Base-by-base conservation (phyloP, 2,113 vertebrate genomes). In the Pungitius pungitius region DNA sequence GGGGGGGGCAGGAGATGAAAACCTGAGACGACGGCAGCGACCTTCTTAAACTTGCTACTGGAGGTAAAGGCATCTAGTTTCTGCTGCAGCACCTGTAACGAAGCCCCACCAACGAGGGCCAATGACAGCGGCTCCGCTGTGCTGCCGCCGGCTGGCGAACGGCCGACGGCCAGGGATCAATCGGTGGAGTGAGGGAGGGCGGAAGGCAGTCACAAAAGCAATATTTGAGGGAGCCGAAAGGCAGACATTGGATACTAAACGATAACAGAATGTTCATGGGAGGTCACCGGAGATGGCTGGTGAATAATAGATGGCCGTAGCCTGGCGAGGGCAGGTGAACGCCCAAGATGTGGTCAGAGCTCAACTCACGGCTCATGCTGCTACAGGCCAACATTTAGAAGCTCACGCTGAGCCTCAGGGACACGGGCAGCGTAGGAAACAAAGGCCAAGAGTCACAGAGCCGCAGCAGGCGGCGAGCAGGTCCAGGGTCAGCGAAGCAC, bases 171-270 rank as follows among this genome's bases (percentile, higher is more conserved):
- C 33, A 40, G 45, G 79, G 76, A 84, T 86, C 72, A 78, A 63
- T 51, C 12, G 52, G 72, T 82, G 20, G 11, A 40, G 26, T 17
- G 71, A 65, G n/a, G n/a, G n/a, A n/a, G n/a, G n/a, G n/a, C n/a
- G 24, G 59, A 64, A 22, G 39, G 49, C 17, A 43, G 71, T 81
- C 76, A 73, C 82, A 56, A 63, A 80, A 64, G 77, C 84, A 86
- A 83, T 87, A 87, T 80, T 61, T 60, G 68, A 85, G 85, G 77
- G 69, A 24, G 78, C 81, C 77, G 85, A 88, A 86, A 60, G 47
- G 80, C 20, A 89, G 91, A 91, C 86, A 93, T 12, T 45, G 82
- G 92, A 94, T 89, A 90, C 91, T 67, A 91, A 91, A 90, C 79
- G 86, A 90, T 90, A 91, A 87, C 85, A 77, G 76, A 78, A 78